Conservation (phyloP, 2,797 vertebrate genomes). For the Darevskia mixta region DNA sequence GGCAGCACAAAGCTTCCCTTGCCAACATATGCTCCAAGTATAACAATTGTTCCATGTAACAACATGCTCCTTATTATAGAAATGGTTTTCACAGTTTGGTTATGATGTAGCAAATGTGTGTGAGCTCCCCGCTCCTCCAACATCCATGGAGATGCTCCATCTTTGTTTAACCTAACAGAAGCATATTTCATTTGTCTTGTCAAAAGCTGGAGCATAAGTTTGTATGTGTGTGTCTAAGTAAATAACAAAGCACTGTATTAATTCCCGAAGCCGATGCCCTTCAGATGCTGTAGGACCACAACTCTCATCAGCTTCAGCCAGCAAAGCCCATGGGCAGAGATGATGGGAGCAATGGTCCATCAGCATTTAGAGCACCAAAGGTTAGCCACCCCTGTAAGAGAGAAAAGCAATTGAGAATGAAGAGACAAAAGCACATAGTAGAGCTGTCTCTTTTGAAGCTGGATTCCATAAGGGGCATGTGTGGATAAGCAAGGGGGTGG, state of each 20-base stretch:
- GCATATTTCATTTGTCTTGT: conserved; percentile 9
- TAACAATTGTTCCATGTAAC: conserved; percentile 15
- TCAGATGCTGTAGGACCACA: no score
- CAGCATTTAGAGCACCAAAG: no score
- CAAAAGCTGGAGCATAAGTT: conserved; percentile 32
- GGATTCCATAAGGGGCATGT: no score
- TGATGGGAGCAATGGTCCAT: no score
- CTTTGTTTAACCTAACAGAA: conserved; percentile 23
- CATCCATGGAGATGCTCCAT: not conserved
- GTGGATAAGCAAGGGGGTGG: no score
- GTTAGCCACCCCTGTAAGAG: no score
- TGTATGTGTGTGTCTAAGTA: not conserved
- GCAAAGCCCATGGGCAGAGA: no score
- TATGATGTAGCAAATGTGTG: not conserved
- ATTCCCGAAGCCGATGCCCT: no score
- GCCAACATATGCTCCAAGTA: conserved; percentile 15
- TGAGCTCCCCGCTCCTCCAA: not conserved
- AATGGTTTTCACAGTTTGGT: conserved; percentile 20
- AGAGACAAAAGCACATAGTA: no score
- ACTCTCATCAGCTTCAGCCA: no score
- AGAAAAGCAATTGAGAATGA: no score
- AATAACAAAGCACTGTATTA: not conserved
- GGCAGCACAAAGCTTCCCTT: not conserved
- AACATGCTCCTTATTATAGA: conserved; percentile 9
- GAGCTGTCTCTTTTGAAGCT: no score